Evolutionary conservation across 2,888 invertebrate species (phyloP), one percentile per base, ranked within the genome.

Genomic region (Thymelicus lineola): DNA sequence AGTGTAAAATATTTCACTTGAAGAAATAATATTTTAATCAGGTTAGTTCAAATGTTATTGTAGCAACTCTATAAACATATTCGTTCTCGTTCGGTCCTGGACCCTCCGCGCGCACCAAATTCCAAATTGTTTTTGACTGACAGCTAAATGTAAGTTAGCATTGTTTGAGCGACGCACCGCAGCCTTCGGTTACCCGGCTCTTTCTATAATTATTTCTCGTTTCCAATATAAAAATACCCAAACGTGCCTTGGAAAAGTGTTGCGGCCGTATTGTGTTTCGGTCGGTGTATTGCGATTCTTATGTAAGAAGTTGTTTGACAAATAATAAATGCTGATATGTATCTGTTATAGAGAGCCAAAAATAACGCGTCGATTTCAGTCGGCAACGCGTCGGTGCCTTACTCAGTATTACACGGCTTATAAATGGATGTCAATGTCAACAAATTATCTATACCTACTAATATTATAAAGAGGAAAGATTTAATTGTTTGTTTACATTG

Each of bases 51-150:
- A 20, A 6, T 1, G 9, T 35, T 20, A 48, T 58, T 55, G 63
- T 63, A 80, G 50, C 88, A 81, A 61, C 91, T 92, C 89, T 81
- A 76, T 77, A 75, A n/a, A 77, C 62, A 76, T 88, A 83, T 83
- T 28, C 28, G 28, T 28, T 78, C 77, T 76, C 78, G 78, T 80
- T 76, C 82, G 76, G 77, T 76, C 79, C 79, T 81, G 88, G 88
- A 93, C 93, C 93, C 93, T 92, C 87, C 85, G 87, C 87, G 88
- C 84, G 86, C 86, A 89, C 91, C 85, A 89, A 93, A 94, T 94
- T 93, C 94, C 93, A 94, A 94, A 94, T 94, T 94, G 94, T 92
- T 94, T 93, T 93, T 94, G 94, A 94, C 93, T 94, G 94, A 93
- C 94, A 93, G 92, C 91, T 90, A 93, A 92, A 92, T 91, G 93